Percentiles rank a stretch among this genome's conserved stretches.
Conservation (phyloP, 2,888 invertebrate species). For the Encarsia formosa region DNA sequence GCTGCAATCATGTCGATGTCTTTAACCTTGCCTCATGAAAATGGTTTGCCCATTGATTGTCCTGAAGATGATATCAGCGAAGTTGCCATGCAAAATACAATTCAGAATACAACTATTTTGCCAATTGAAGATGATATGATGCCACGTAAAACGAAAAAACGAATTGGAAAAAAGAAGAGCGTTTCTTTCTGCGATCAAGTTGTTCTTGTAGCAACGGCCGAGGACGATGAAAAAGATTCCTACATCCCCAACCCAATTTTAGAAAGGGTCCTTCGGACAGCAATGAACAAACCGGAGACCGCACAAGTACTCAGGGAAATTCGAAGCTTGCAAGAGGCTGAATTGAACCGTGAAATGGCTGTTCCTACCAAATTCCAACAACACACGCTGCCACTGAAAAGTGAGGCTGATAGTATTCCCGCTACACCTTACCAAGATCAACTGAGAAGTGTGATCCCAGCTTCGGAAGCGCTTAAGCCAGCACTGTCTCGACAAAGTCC, state of each 20-base stretch:
- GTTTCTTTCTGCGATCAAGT: constrained; percentile 95
- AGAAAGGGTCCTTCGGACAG: constrained; percentile 78
- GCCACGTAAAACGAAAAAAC: constrained; percentile 53
- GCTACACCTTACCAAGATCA: constrained; percentile 48
- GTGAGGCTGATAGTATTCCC: constrained; percentile 45
- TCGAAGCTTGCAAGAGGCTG: constrained; percentile 52
- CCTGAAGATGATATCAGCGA: constrained; percentile 49
- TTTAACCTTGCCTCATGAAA: constrained; percentile 53
- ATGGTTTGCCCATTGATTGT: constrained; percentile 50
- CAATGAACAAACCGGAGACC: constrained; percentile 70
- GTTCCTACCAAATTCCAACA: constrained; percentile 48
- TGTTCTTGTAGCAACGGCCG: constrained; percentile 86
- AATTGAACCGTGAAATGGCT: constrained; percentile 47
- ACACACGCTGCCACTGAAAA: constrained; percentile 50
- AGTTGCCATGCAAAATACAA: constrained; percentile 49
- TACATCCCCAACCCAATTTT: constrained; percentile 88
- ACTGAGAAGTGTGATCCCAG: constrained; percentile 43
- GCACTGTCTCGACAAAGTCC: constrained; percentile 37
- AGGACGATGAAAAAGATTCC: constrained; percentile 85
- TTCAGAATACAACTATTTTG: constrained; percentile 47
- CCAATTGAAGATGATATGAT: constrained; percentile 49
- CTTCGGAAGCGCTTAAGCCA: constrained; percentile 35
- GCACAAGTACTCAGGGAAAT: constrained; percentile 55
- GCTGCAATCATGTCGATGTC: constrained; percentile 47
- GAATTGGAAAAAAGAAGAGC: constrained; percentile 80